Percentiles rank a stretch among this genome's conserved stretches.
Conservation (phyloP, 2,888 invertebrate genomes). For the Callyntrura guangdongensis region DNA sequence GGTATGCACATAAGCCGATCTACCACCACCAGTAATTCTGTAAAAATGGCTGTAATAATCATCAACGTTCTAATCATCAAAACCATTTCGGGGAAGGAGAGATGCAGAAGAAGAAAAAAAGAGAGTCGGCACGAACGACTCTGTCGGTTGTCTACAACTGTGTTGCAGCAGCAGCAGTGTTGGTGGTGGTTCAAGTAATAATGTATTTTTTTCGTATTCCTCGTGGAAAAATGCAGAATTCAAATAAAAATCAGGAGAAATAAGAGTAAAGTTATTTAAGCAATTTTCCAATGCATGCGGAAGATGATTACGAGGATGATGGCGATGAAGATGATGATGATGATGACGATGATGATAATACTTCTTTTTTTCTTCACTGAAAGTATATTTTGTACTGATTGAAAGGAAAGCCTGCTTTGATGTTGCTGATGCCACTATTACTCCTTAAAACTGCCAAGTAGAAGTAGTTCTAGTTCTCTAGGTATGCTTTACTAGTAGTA, state of each 20-base stretch:
- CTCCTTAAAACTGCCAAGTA: background rate
- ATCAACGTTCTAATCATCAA: background rate
- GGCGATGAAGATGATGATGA: background rate
- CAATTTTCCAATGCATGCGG: conserved; percentile 68
- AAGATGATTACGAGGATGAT: conserved; percentile 33
- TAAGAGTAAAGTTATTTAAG: conserved; percentile 16
- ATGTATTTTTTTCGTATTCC: background rate
- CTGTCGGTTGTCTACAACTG: background rate
- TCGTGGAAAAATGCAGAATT: conserved; percentile 27
- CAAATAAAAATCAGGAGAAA: background rate
- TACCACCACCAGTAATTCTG: conserved; percentile 50
- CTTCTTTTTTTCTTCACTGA: conserved; percentile 15
- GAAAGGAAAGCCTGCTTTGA: conserved; percentile 59
- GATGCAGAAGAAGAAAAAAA: conserved; percentile 46
- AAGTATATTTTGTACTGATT: conserved; percentile 31
- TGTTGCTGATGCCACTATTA: background rate
- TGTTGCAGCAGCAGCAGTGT: background rate
- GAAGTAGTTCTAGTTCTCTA: background rate
- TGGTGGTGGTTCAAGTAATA: background rate
- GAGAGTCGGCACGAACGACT: conserved; percentile 65
- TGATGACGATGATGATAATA: background rate
- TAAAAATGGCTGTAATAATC: conserved; percentile 65
- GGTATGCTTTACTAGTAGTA: background rate
- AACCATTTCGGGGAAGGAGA: background rate
- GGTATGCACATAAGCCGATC: background rate